Conservation (phyloP, 2,113 vertebrate genomes). For the Tylochromis polylepis region DNA sequence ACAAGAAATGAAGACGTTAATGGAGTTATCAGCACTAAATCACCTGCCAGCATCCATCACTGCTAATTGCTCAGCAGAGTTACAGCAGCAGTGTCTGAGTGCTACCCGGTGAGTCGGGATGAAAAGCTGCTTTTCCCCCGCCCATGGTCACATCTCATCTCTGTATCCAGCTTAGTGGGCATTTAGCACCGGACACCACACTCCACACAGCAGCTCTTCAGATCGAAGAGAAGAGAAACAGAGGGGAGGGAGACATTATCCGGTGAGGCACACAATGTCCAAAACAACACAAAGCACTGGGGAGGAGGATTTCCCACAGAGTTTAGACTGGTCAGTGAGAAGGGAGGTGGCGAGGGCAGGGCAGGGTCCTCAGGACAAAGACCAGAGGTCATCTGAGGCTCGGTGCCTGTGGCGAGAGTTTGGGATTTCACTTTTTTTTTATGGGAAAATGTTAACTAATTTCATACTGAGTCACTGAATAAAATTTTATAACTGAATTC, state of each 20-base stretch:
- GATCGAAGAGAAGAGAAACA: slow-evolving; percentile 16
- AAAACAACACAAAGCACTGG: slow-evolving; percentile 59
- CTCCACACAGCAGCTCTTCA: slow-evolving; percentile 19
- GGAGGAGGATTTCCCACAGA: slow-evolving; percentile 60
- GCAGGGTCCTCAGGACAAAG: slow-evolving; percentile 52
- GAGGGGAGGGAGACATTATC: slow-evolving; percentile 57
- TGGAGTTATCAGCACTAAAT: slow-evolving; percentile 8
- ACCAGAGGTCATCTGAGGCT: slow-evolving; percentile 46
- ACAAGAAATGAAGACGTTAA: not conserved
- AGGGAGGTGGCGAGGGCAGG: slow-evolving; percentile 49
- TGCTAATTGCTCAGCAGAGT: not conserved
- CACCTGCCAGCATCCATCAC: slow-evolving; percentile 22
- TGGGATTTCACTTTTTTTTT: not conserved
- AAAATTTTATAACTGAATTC: not conserved
- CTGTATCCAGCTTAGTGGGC: not conserved
- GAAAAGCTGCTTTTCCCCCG: slow-evolving; percentile 17
- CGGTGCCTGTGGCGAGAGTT: slow-evolving; percentile 3
- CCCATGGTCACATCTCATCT: not conserved
- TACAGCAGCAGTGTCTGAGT: not conserved
- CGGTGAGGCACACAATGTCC: slow-evolving; percentile 55
- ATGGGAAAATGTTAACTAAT: slow-evolving; percentile 1
- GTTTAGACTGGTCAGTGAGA: slow-evolving; percentile 47
- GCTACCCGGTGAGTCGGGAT: not conserved
- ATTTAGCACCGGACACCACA: slow-evolving; percentile 8
- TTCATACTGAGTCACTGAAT: not conserved